Evolutionary conservation across 2,888 invertebrate species (phyloP).

Genomic region (Himalopsyche tibetana): DNA sequence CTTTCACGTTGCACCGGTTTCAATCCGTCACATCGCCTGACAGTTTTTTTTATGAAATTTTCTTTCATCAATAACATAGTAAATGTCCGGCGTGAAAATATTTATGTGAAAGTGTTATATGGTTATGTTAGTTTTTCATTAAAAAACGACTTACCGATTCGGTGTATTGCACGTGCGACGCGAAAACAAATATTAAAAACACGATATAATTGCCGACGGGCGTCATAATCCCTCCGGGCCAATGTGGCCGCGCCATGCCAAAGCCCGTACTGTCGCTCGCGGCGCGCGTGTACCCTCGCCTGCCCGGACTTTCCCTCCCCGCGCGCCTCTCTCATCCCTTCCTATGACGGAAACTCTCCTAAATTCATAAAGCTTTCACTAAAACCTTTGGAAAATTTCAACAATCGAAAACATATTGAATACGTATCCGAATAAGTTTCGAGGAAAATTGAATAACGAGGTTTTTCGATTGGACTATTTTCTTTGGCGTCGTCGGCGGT

Average conservation of each 20-base stretch:
- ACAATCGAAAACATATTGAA: not conserved
- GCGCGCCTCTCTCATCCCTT: conserved; percentile 65
- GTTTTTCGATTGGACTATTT: conserved; percentile 51
- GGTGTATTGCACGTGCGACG: conserved; percentile 48
- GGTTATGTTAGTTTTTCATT: not conserved
- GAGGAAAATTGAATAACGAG: not conserved
- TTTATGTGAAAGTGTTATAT: not conserved
- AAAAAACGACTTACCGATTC: conserved; percentile 65
- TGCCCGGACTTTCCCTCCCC: conserved; percentile 52
- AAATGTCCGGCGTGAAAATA: not conserved
- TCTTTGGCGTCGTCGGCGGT: conserved; percentile 7
- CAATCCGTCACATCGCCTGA: not conserved
- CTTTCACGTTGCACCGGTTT: not conserved
- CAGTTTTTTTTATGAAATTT: not conserved
- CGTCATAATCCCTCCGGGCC: conserved; percentile 69
- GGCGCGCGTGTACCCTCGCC: conserved; percentile 45
- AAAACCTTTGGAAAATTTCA: not conserved
- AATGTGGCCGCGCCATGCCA: conserved; percentile 67
- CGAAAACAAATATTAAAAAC: conserved; percentile 53
- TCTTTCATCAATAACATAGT: not conserved
- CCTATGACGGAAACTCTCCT: conserved; percentile 57
- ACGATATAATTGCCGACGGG: conserved; percentile 68
- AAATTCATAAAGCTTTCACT: not conserved
- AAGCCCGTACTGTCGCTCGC: conserved; percentile 72
- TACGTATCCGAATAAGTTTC: not conserved